A percentile compares a stretch with the other conserved stretches of the same genome.
Conservation (phyloP, 92 coral and sea anemone genomes). For the Epizoanthus illoricatus region DNA sequence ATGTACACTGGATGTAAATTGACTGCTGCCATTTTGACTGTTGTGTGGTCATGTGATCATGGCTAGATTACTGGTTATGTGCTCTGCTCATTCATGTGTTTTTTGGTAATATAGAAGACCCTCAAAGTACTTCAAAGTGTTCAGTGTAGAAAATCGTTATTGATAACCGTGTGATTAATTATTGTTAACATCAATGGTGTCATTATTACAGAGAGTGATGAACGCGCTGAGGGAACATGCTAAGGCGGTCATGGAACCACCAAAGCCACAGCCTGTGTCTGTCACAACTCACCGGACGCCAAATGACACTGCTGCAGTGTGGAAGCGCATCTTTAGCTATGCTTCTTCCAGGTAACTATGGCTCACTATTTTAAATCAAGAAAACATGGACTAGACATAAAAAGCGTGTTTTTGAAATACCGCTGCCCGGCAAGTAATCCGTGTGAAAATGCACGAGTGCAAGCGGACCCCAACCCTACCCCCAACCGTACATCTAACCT, state of each 20-base stretch:
- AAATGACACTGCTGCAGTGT: conserved; percentile 90
- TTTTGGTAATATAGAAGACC: too few species aligned
- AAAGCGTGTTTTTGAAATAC: background rate
- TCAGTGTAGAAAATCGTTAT: background rate
- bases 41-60: too few species aligned
- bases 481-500: too few species aligned
- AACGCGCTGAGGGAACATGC: conserved; percentile 84
- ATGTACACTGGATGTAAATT: too few species aligned
- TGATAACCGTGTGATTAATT: background rate
- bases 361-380: background rate
- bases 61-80: too few species aligned
- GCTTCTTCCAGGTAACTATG: conserved; percentile 76
- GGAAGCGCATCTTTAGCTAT: conserved; percentile 93
- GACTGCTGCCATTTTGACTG: too few species aligned
- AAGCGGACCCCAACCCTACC: too few species aligned
- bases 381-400: background rate
- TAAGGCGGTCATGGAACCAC: conserved; percentile 88
- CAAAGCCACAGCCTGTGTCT: conserved; percentile 77
- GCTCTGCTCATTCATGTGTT: too few species aligned
- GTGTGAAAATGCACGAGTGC: background rate
- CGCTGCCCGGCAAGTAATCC: background rate
- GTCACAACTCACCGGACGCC: conserved; percentile 93
- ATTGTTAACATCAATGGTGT: background rate
- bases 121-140: too few species aligned
- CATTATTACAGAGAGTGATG: conserved; percentile 65